Evolutionary conservation across 2,113 vertebrate species (phyloP), one percentile per base, ranked within the genome.

Genomic region (Rhabdornis inornatus): DNA sequence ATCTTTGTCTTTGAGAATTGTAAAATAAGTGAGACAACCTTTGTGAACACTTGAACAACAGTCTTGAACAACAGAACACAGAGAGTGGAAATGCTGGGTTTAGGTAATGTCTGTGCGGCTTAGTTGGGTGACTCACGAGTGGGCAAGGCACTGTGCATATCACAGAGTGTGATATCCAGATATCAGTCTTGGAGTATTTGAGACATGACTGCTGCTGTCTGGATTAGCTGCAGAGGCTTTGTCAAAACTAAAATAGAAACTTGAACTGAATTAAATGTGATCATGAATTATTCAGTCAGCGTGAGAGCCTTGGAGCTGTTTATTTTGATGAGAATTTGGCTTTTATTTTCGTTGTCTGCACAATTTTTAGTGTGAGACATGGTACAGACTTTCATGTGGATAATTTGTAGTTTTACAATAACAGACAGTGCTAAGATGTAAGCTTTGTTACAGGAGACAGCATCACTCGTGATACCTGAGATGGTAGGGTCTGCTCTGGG

Each of bases 271-370:
- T 83, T 86, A 64, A 64, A 75, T 55, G 33, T 55, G 23, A 42
- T 87, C 35, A 55, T 75, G 27, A 93, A 70, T 88, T 83, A 89
- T 47, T 87, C 61, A 87, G 68, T 52, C 45, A 63, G 28, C 30
- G 24, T 75, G 13, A 79, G 37, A 68, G 33, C 22, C 49, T 71
- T 42, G 1, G 4, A 83, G 44, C 45, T 79, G 35, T 85, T 91
- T 85, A 64, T 71, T 93, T 85, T 76, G 5, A 55, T 76, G 44
- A 76, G 6, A 68, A 35, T 71, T 88, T 71, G n/a, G 18, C 39
- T 87, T 89, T 83, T 23, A 77, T 89, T 92, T 95, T 69, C 7
- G 0, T 60, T 78, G 44, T 63, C n/a, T 59, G 50, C 40, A 71
- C 35, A 63, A 10, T 50, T 85, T 92, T 94, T 75, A n/a, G 64